phyloP scores from a whole-genome alignment of 2,888 invertebrate genomes.

The Stramonita haemastoma region DNA sequence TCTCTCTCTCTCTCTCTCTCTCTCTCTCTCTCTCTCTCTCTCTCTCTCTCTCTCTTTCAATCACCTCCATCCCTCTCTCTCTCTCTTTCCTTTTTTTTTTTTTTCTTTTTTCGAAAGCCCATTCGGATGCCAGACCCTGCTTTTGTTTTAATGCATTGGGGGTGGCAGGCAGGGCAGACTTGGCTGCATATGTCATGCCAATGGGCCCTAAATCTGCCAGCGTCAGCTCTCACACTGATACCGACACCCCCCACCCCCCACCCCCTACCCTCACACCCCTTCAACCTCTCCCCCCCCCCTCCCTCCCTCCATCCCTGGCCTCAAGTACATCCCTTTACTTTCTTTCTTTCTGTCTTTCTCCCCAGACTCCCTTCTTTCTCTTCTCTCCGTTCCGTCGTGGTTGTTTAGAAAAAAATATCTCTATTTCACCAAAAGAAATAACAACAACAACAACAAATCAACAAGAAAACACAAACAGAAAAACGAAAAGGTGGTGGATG shows the following conservation, averaged over 20 bases:
- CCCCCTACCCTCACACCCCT: too few relatives aligned
- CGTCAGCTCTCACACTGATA: too few relatives aligned
- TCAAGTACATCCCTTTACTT: not conserved
- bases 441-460: not conserved
- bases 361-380: not conserved
- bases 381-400: not conserved
- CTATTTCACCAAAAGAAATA: not conserved
- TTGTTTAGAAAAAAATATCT: not conserved
- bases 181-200: too few relatives aligned
- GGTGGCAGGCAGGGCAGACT: too few relatives aligned
- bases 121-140: too few relatives aligned
- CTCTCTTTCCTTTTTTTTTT: not conserved
- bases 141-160: too few relatives aligned
- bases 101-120: not conserved
- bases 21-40: not conserved
- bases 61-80: not conserved
- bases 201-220: too few relatives aligned
- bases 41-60: not conserved
- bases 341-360: not conserved
- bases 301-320: too few relatives aligned
- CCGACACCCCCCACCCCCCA: too few relatives aligned
- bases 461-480: not conserved
- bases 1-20: not conserved
- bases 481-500: not conserved
- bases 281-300: too few relatives aligned